Percentiles rank a stretch among this genome's conserved stretches.
phyloP scores from a whole-genome alignment of 1,140 invertebrate species.

The Leptestheria dahalacensis region DNA sequence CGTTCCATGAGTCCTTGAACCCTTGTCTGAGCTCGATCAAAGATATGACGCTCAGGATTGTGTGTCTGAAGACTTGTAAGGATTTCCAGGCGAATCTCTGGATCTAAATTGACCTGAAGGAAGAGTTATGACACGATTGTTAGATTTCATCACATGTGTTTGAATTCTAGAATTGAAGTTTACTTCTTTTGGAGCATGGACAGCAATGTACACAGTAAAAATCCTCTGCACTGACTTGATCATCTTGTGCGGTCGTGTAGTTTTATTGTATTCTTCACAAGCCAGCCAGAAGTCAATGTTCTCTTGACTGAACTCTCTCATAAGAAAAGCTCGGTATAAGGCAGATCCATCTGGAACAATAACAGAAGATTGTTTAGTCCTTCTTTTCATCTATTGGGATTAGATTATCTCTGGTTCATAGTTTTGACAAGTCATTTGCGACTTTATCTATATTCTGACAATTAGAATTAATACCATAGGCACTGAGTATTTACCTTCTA shows the following conservation, averaged over 20 bases:
- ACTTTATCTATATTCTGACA: too few relatives aligned
- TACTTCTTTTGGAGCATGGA: constrained; percentile 40
- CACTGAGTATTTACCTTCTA: too few relatives aligned
- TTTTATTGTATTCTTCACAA: constrained; percentile 41
- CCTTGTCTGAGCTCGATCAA: constrained; percentile 38
- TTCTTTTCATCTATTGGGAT: too few relatives aligned
- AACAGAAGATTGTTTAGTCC: too few relatives aligned
- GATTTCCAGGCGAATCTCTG: constrained; percentile 32
- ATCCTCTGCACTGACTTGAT: constrained; percentile 34
- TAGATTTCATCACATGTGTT: neutral
- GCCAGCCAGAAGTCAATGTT: constrained; percentile 47
- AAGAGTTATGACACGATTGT: constrained; percentile 14
- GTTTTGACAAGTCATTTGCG: too few relatives aligned
- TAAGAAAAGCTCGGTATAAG: constrained; percentile 39
- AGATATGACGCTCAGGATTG: constrained; percentile 30
- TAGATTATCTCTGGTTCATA: too few relatives aligned
- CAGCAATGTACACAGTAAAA: constrained; percentile 39
- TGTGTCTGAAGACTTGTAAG: constrained; percentile 24
- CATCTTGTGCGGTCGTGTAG: constrained; percentile 31
- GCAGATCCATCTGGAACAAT: constrained; percentile 34
- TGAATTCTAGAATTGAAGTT: constrained; percentile 4
- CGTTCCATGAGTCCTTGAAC: constrained; percentile 41
- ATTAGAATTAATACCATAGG: too few relatives aligned
- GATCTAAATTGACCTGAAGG: constrained; percentile 37
- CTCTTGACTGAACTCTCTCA: constrained; percentile 43